Conservation (phyloP, 2,888 invertebrate genomes). For the Eurytoma californica region DNA sequence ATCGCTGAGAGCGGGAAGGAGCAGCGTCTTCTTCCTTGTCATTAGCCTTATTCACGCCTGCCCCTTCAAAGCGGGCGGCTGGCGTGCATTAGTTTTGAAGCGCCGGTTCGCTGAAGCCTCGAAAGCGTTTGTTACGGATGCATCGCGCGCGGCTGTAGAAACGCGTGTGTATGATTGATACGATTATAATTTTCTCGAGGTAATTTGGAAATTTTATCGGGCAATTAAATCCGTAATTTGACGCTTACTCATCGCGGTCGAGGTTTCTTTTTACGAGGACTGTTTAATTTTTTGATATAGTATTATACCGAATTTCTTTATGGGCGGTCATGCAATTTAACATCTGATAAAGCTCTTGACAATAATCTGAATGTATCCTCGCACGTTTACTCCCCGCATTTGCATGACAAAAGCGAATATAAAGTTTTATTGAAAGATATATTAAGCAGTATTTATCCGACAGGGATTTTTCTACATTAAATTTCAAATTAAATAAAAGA, state of each 20-base stretch:
- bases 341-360: no score
- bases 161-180: constrained; percentile 19
- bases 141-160: not conserved
- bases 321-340: no score
- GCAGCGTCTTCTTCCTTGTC: constrained; percentile 52
- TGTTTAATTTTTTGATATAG: no score
- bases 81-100: not conserved
- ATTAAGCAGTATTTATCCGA: no score
- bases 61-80: constrained; percentile 5
- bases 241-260: no score
- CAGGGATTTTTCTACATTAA: not conserved
- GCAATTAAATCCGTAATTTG: not conserved
- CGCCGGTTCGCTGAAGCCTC: not conserved
- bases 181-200: constrained; percentile 3
- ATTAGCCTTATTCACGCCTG: constrained; percentile 59
- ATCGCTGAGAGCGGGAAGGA: constrained; percentile 58
- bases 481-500: constrained; percentile 22
- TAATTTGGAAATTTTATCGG: not conserved
- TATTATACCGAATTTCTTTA: no score
- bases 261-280: no score
- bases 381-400: no score
- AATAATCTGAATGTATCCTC: no score
- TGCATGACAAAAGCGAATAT: no score
- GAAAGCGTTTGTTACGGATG: not conserved
- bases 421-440: no score